Conservation (phyloP, 2,797 vertebrate genomes). For the Agapornis canus region DNA sequence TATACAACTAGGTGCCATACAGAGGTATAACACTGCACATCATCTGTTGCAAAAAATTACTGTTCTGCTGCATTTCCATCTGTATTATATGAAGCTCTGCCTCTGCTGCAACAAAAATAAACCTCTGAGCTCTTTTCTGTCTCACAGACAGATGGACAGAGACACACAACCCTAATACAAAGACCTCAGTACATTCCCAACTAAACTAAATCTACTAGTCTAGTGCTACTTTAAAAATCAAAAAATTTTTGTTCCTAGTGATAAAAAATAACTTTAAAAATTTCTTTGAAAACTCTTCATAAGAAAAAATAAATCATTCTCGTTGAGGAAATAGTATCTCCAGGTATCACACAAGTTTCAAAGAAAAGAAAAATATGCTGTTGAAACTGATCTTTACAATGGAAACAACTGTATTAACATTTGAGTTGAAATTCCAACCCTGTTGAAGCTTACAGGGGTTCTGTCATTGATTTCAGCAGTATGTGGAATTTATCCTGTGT, state of each 20-base stretch:
- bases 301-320: background rate
- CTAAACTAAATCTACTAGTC: background rate
- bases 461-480: background rate
- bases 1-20: background rate
- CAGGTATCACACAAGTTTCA: background rate
- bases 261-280: background rate
- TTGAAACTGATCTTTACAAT: background rate
- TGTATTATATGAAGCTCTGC: background rate
- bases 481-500: background rate
- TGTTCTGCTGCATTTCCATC: background rate
- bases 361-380: background rate
- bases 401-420: background rate
- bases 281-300: background rate
- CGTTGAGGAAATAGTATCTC: background rate
- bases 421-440: background rate
- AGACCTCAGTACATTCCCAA: background rate
- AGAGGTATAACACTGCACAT: background rate
- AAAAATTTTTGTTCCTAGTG: background rate
- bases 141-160: background rate
- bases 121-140: background rate
- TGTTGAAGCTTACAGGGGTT: background rate
- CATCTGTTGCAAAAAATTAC: background rate
- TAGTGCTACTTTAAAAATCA: background rate
- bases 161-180: background rate
- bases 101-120: background rate